phyloP scores from a whole-genome alignment of 2,888 invertebrate species.

The Ligdia adustata region DNA sequence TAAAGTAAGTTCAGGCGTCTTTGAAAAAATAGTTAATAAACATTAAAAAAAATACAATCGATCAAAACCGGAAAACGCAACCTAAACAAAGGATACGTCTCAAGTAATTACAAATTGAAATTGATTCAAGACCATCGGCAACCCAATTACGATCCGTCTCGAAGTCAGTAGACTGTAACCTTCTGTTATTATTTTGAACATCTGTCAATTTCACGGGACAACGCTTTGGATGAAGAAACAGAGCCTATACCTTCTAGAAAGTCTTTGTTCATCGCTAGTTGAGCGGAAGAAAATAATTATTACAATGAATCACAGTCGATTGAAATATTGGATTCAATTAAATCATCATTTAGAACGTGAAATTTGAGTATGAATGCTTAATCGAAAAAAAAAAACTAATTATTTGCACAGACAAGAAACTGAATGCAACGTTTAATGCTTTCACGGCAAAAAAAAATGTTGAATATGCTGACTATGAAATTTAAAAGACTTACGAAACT shows the following conservation, averaged over 20 bases:
- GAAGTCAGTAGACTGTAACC: conserved; percentile 51
- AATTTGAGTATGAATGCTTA: too few relatives aligned
- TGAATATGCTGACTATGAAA: too few relatives aligned
- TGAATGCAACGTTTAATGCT: too few relatives aligned
- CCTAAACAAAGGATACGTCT: conserved; percentile 26
- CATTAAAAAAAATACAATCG: too few relatives aligned
- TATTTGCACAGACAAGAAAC: too few relatives aligned
- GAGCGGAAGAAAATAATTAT: conserved; percentile 74
- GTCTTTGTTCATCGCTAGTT: conserved; percentile 66
- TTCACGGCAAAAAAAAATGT: too few relatives aligned
- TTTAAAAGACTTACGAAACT: too few relatives aligned
- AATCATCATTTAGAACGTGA: conserved; percentile 28
- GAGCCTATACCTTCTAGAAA: conserved; percentile 49
- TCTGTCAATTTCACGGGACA: conserved; percentile 67
- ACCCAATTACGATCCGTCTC: conserved; percentile 51
- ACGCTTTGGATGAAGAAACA: conserved; percentile 59
- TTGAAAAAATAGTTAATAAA: too few relatives aligned
- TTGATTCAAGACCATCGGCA: conserved; percentile 50
- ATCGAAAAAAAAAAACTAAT: too few relatives aligned
- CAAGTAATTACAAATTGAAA: conserved; percentile 40
- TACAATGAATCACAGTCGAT: conserved; percentile 54
- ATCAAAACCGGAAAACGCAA: conserved; percentile 15
- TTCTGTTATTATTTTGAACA: conserved; percentile 68
- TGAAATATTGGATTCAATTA: conserved; percentile 45
- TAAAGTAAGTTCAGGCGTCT: too few relatives aligned